Evolutionary conservation across 1,140 invertebrate genomes (phyloP), one percentile per base, ranked within the genome.

Genomic region (Papilio polytes): DNA sequence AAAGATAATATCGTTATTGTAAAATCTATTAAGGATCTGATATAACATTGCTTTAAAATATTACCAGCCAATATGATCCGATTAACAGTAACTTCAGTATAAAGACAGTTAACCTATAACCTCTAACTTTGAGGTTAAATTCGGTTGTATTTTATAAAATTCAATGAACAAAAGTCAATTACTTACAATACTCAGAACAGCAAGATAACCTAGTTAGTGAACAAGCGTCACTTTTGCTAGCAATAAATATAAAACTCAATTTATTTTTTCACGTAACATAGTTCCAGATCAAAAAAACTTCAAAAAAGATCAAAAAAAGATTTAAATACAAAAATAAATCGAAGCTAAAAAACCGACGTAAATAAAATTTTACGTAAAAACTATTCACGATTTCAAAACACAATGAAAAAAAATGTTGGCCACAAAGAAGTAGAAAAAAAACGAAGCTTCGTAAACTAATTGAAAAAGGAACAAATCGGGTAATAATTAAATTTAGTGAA

Each of bases 131-230:
- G 22, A 66, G 59, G 59, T 66, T 66, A 66, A 66, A 26, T 66
- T 10, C 9, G 22, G 10, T 66, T 66, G 59, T 66, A 31, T 13
- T 66, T 66, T 66, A 26, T 66, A 66, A 66, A 66, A 66, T 66
- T 66, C 59, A 26, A 66, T 66, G 59, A 66, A 66, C 59, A 66
- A 66, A 66, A 66, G 22, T 66, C 59, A 66, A 66, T 66, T 66
- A 66, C 22, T 13, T 66, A 66, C 13, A 13, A 26, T 22, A 66
- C 36, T 59, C 8, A 3, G 56, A 59, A 22, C 59, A 26, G 59
- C 22, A 66, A 66, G 22, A 26, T 66, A 66, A 26, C 59, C 59
- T 66, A 31, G 59, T 66, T 66, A 13, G 13, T 12, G 1, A 9
- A 31, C 59, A 66, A 66, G 56, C n/a, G 18, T 56, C n/a, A 59